Evolutionary conservation across 2,888 invertebrate genomes (phyloP), one percentile per base, ranked within the genome.

Genomic region (Pilophorus perplexus): DNA sequence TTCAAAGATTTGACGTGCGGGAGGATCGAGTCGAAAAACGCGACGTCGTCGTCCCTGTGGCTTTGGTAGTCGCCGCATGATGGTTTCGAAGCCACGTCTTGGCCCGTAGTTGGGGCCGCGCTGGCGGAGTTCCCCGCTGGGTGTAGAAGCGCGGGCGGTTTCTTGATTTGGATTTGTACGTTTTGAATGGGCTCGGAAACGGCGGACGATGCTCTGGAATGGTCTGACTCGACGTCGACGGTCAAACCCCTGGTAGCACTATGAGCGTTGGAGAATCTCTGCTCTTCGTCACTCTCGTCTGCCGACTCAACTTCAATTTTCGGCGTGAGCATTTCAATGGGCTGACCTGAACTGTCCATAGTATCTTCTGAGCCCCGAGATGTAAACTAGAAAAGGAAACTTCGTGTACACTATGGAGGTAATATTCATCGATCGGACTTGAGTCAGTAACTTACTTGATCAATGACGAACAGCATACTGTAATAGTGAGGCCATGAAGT

Each of bases 11-110:
- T 60, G 5, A 60, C 60, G 14, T 42, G 42, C 6, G 60, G 60
- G n/a, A 60, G 46, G 8, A 60, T 28, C 8, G 60, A 60, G 27
- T 60, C 38, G 60, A 60, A 60, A 28, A 60, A 60, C 6, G 37
- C 42, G 3, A 46, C 46, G 14, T 60, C 60, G 33, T 60, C 60
- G 23, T 60, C 60, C 27, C 28, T 52, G 2, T n/a, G n/a, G n/a
- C n/a, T n/a, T n/a, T 46, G 46, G 25, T 46, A 46, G 5, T 46
- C 46, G 10, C n/a, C n/a, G n/a, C n/a, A n/a, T n/a, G n/a, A n/a
- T n/a, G n/a, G n/a, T n/a, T n/a, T n/a, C n/a, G n/a, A n/a, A n/a
- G n/a, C n/a, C n/a, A n/a, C n/a, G n/a, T n/a, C n/a, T n/a, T n/a
- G n/a, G n/a, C n/a, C n/a, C n/a, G n/a, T n/a, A n/a, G n/a, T n/a